These are phyloP conservation scores for Pelosia muscerda DNA, from an alignment of 2,888 invertebrate species.

Conservation along the genomic window DNA sequence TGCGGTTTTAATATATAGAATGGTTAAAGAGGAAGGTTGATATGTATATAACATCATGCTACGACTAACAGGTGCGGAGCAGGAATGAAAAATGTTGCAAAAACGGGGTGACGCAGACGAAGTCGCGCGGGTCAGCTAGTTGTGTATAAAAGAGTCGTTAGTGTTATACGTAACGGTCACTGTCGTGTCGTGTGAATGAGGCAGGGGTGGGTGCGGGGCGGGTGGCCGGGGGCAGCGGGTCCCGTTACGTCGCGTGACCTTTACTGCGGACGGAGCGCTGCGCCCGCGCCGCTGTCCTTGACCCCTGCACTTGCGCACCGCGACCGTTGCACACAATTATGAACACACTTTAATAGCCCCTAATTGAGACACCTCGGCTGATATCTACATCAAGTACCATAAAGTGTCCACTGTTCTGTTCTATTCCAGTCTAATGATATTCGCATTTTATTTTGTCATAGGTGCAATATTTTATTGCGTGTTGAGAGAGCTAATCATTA, in stretches of 20 bases:
- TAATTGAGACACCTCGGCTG: not conserved
- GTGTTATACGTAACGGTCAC: constrained; percentile 7
- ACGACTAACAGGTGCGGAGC: no score
- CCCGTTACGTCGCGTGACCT: constrained; percentile 58
- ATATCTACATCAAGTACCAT: not conserved
- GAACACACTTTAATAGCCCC: constrained; percentile 9
- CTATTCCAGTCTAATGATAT: not conserved
- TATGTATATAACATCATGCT: no score
- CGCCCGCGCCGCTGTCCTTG: constrained; percentile 52
- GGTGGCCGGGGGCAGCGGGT: constrained; percentile 37
- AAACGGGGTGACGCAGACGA: no score
- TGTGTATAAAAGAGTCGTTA: no score
- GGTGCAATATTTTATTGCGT: not conserved
- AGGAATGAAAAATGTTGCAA: no score
- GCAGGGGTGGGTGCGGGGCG: constrained; percentile 10
- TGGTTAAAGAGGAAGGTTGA: no score
- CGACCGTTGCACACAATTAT: constrained; percentile 11
- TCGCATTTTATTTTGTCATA: not conserved
- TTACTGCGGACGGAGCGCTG: constrained; percentile 33
- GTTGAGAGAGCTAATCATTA: not conserved
- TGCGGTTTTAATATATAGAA: no score
- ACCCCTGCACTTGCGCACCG: constrained; percentile 46
- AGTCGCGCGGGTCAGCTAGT: no score
- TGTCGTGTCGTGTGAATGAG: constrained; percentile 21
- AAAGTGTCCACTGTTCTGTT: not conserved